These are phyloP conservation scores for Girardinus metallicus DNA, from an alignment of 2,797 vertebrate genomes.

Conservation along the genomic window DNA sequence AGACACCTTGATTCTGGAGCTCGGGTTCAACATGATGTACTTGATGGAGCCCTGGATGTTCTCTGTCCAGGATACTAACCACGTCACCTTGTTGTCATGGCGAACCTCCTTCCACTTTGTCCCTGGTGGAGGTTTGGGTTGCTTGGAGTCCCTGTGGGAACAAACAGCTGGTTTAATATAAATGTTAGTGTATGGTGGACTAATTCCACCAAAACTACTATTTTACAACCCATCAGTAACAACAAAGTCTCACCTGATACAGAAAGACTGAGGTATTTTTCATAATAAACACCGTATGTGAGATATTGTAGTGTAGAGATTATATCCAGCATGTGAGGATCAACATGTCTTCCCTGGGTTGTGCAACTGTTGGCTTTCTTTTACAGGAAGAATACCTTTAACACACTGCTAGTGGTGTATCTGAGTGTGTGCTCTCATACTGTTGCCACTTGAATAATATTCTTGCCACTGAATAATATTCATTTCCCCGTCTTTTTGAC, in stretches of 20 bases:
- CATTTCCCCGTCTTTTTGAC: conserved; percentile 9
- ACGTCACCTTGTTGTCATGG: conserved; percentile 96
- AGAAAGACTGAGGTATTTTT: neutral
- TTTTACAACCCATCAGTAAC: neutral
- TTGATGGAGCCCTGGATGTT: conserved; percentile 98
- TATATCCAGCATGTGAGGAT: conserved; percentile 28
- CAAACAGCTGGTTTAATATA: neutral
- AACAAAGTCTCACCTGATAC: neutral
- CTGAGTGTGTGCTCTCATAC: conserved; percentile 14
- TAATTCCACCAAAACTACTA: neutral
- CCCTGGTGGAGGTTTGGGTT: conserved; percentile 88
- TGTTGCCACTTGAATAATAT: neutral
- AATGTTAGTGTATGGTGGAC: neutral
- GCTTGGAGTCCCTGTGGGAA: conserved; percentile 87
- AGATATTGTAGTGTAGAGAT: conserved; percentile 18
- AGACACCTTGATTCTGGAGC: conserved; percentile 94
- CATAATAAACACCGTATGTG: conserved; percentile 8
- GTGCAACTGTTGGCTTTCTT: conserved; percentile 53
- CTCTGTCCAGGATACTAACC: conserved; percentile 96
- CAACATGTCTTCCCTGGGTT: conserved; percentile 34
- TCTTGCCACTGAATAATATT: conserved; percentile 9
- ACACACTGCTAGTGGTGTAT: conserved; percentile 44
- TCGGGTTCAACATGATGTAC: conserved; percentile 97
- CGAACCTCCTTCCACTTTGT: conserved; percentile 96
- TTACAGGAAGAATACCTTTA: conserved; percentile 64